phyloP scores from a whole-genome alignment of 1,140 invertebrate species.

The Aphaenogaster rudis region DNA sequence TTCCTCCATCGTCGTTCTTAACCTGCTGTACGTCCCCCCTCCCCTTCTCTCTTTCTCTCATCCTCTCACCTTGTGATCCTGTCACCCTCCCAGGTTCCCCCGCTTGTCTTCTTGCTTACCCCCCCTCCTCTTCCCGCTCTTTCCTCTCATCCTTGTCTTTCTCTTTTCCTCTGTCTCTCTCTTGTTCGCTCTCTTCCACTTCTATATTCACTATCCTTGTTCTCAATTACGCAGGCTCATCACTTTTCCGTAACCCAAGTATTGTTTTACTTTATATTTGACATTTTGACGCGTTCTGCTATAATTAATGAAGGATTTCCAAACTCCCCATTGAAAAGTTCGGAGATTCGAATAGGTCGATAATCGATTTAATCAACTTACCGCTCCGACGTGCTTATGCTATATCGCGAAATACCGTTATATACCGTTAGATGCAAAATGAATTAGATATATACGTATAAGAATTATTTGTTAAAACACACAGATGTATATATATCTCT shows the following conservation, averaged over 20 bases:
- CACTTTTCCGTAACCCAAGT: slow-evolving; percentile 50
- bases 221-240: slow-evolving; percentile 35
- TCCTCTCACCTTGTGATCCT: slow-evolving; percentile 50
- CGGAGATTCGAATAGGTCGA: background rate
- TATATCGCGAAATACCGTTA: slow-evolving; percentile 21
- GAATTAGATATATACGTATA: background rate
- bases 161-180: slow-evolving; percentile 13
- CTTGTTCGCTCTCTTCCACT: slow-evolving; percentile 36
- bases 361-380: slow-evolving; percentile 44
- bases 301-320: slow-evolving; percentile 53
- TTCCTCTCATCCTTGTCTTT: slow-evolving; percentile 17
- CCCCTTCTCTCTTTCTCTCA: slow-evolving; percentile 13
- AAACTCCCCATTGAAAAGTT: background rate
- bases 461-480: slow-evolving; percentile 3
- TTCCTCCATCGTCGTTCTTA: slow-evolving; percentile 61
- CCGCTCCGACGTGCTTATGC: background rate
- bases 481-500: background rate
- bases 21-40: background rate
- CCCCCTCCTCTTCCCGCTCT: background rate
- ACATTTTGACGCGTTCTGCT: slow-evolving; percentile 20
- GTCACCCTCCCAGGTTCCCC: slow-evolving; percentile 43
- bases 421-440: background rate
- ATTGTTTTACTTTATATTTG: slow-evolving; percentile 56
- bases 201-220: slow-evolving; percentile 40
- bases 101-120: slow-evolving; percentile 45